These are phyloP conservation scores for Brachynemurus nebulosus DNA, from an alignment of 2,888 invertebrate species.

Conservation along the genomic window DNA sequence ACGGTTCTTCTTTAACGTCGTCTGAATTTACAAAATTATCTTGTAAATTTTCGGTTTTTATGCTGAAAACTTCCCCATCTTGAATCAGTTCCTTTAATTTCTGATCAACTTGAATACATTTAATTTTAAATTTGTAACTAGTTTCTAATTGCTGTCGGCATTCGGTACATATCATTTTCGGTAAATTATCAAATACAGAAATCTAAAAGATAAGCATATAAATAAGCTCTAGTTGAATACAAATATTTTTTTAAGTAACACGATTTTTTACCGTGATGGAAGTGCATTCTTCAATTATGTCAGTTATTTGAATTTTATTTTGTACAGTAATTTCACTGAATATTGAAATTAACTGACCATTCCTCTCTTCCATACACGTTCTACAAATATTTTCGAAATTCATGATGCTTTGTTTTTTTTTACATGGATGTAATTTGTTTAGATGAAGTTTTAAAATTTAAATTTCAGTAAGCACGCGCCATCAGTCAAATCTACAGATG, in stretches of 20 bases:
- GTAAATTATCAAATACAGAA: not conserved
- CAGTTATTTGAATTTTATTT: not conserved
- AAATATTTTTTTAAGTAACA: no score
- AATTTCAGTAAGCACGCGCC: no score
- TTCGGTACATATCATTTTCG: not conserved
- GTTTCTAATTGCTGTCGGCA: not conserved
- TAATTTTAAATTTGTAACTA: not conserved
- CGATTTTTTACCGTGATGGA: not conserved
- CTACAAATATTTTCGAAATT: conserved; percentile 1
- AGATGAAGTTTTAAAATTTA: no score
- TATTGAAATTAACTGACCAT: not conserved
- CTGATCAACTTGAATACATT: not conserved
- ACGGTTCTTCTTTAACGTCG: no score
- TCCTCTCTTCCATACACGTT: not conserved
- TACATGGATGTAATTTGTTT: no score
- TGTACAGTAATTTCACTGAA: not conserved
- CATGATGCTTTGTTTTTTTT: no score
- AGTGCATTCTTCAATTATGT: not conserved
- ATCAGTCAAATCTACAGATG: no score
- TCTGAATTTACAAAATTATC: no score
- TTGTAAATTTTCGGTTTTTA: no score
- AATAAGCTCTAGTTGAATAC: no score
- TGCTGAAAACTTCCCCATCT: no score
- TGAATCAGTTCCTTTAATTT: not conserved
- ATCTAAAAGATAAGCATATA: no score